A percentile compares a stretch with the other conserved stretches of the same genome.
Conservation (phyloP, 2,797 vertebrate species). For the Protosalanx chinensis region DNA sequence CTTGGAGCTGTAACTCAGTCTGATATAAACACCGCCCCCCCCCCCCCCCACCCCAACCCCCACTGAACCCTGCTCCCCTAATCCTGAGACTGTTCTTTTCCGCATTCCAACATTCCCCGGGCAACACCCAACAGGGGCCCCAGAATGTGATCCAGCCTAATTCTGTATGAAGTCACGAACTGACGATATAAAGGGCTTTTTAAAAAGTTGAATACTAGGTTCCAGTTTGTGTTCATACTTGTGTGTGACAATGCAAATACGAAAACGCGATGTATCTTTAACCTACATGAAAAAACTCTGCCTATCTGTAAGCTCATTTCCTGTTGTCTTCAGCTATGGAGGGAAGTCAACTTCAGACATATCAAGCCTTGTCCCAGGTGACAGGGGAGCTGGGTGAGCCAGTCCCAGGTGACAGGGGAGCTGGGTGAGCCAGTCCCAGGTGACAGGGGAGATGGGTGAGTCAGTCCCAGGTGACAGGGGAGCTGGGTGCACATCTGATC, state of each 20-base stretch:
- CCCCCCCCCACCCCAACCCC: neutral
- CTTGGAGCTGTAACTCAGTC: slow-evolving; percentile 19
- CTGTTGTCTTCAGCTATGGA: neutral
- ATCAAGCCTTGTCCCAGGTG: neutral
- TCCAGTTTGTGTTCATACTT: no score
- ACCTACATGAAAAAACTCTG: no score
- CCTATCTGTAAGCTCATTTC: no score
- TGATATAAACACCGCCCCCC: slow-evolving; percentile 2
- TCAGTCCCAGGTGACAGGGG: neutral
- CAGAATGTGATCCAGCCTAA: slow-evolving; percentile 65
- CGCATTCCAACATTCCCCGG: slow-evolving; percentile 66
- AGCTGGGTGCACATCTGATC: neutral
- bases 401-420: neutral
- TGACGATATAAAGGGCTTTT: neutral
- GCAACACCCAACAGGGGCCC: slow-evolving; percentile 63
- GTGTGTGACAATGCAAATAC: no score
- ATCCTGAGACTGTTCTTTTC: slow-evolving; percentile 60
- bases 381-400: neutral
- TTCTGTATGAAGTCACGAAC: slow-evolving; percentile 58
- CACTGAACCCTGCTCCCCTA: slow-evolving; percentile 19
- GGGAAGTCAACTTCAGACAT: no score
- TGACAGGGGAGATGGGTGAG: neutral
- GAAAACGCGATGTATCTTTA: no score
- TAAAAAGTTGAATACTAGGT: no score
- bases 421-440: neutral